Evolutionary conservation across 2,888 invertebrate genomes (phyloP), one percentile per base, ranked within the genome.

Genomic region (Spatulosminthurus flaviceps): DNA sequence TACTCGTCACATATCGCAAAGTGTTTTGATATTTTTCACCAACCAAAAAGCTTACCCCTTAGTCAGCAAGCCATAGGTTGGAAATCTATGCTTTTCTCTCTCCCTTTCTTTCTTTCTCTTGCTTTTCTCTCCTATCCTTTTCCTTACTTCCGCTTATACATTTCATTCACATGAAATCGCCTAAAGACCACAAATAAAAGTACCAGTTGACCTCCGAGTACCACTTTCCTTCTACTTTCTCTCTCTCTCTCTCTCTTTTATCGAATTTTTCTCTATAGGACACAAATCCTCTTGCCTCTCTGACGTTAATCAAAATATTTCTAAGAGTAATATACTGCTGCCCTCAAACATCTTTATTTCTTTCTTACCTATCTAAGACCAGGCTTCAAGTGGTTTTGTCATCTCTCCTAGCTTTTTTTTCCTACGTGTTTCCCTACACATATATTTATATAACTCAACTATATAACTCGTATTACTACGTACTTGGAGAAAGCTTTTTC

Each of bases 11-110:
- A 29, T 69, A 22, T 1, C 29, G 11, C 69, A 26, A 29, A 69
- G 69, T 69, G 69, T 69, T 69, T 69, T 69, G 29, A 29, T 69
- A 69, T 69, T 69, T 66, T 69, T 69, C 69, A 26, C 69, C 69
- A 69, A 51, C 51, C 51, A 13, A n/a, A n/a, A n/a, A n/a, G 69
- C 69, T 69, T 29, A 69, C 28, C n/a, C 34, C 28, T 28, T 69
- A 51, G 29, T 64, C 64, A 64, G 64, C 64, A 64, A 26, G 11
- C 64, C 64, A n/a, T n/a, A n/a, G 24, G 29, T 1, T 21, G 19
- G 29, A 69, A 26, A 69, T 51, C 51, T 51, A 19, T 13, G 9
- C 21, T 28, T 19, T n/a, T 29, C 69, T 29, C 11, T 29, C 29
- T 28, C 28, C 7, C 1, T 11, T 19, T 28, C n/a, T 29, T 29